Base-by-base conservation (phyloP, 2,888 invertebrate species). In the Hypercompe scribonia region DNA sequence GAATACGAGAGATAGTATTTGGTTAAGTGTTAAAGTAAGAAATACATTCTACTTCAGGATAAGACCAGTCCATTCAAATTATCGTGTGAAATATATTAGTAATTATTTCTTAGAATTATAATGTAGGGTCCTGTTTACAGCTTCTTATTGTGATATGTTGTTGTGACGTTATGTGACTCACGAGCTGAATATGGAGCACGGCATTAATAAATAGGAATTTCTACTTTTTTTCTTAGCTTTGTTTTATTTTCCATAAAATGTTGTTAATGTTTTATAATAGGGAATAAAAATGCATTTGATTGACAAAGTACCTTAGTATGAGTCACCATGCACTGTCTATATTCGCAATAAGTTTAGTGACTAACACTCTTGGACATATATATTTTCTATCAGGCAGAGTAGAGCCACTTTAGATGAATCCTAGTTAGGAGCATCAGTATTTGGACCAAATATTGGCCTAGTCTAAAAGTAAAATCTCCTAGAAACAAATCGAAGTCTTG, bases 131-230 rank as follows among this genome's bases (percentile, higher is more conserved):
- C 46, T 21, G 18, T 46, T 46, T 18, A 21, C 3, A 46, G 18
- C 21, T 46, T 1, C 4, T 21, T 46, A 13, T 21, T 3, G 4
- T 15, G 18, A 24, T 50, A 5, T n/a, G n/a, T n/a, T n/a, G n/a
- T n/a, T n/a, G n/a, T n/a, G n/a, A n/a, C n/a, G 8, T 2, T 0
- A 58, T 13, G 0, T 28, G 0, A n/a, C 13, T 28, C n/a, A n/a
- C 3, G 21, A 54, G 3, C n/a, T 11, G 10, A 3, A 7, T 4
- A n/a, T n/a, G n/a, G n/a, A n/a, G n/a, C n/a, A n/a, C n/a, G n/a
- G n/a, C n/a, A n/a, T n/a, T n/a, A n/a, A n/a, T n/a, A n/a, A n/a
- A n/a, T n/a, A n/a, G n/a, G 10, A 39, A 10, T 39, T 18, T 42
- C 21, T 21, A 50, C 24, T 5, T 50, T 24, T 21, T 50, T 21